Percentiles rank a stretch among this genome's conserved stretches.
Conservation (phyloP, 2,888 invertebrate genomes). For the Gastracanthus pulcherrimus region DNA sequence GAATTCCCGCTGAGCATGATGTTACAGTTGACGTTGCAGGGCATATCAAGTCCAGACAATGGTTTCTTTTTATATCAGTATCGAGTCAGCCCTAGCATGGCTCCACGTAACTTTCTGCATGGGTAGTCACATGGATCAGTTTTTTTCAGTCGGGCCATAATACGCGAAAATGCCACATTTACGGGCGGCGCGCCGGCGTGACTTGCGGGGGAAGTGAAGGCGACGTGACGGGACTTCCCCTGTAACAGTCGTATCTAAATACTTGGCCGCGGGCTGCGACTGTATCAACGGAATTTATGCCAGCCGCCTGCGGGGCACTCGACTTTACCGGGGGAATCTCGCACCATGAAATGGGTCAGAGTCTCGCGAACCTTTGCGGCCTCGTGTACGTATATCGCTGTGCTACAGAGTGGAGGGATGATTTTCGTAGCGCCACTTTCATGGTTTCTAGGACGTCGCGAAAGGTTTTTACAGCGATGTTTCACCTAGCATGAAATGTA, state of each 20-base stretch:
- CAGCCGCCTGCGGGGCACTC: slow-evolving; percentile 64
- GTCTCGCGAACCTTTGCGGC: slow-evolving; percentile 24
- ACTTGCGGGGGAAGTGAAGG: neutral
- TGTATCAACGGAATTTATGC: slow-evolving; percentile 68
- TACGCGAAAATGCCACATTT: neutral
- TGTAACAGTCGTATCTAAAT: slow-evolving; percentile 65
- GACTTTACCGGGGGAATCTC: slow-evolving; percentile 39
- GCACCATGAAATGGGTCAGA: slow-evolving; percentile 69
- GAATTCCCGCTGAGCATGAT: neutral
- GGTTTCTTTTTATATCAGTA: neutral
- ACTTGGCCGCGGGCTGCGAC: slow-evolving; percentile 65
- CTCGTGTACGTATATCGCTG: neutral
- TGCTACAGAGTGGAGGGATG: neutral
- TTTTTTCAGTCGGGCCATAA: neutral
- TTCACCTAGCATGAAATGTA: slow-evolving; percentile 23
- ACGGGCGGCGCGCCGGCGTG: neutral
- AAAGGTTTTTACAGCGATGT: neutral
- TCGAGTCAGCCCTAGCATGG: neutral
- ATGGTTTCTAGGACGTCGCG: neutral
- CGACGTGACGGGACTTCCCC: neutral
- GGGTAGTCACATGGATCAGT: neutral
- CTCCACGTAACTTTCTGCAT: slow-evolving; percentile 16
- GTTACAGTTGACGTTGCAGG: neutral
- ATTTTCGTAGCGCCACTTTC: slow-evolving; percentile 10
- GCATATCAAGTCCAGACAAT: neutral